Evolutionary conservation across 2,113 vertebrate genomes (phyloP).

Genomic region (Poeciliopsis retropinna): DNA sequence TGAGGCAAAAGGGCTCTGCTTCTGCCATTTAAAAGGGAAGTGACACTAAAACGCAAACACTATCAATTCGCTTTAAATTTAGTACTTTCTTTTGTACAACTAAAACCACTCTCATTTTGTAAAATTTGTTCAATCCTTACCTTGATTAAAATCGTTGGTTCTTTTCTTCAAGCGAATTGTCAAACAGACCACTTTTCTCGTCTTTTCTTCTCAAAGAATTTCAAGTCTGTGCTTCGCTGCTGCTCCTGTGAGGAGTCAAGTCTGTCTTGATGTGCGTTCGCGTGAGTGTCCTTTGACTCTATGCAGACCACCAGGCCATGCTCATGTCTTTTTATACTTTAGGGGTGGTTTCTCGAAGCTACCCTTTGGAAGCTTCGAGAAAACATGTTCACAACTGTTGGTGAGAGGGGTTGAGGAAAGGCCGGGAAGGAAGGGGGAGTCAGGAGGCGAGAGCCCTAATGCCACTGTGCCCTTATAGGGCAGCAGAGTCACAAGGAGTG

Average conservation of each 20-base stretch:
- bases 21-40: not conserved
- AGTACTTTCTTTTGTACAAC: not conserved
- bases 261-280: conserved; percentile 30
- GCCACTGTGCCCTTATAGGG: conserved; percentile 80
- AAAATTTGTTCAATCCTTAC: conserved; percentile 52
- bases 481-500: conserved; percentile 76
- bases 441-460: conserved; percentile 47
- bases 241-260: conserved; percentile 45
- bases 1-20: not conserved
- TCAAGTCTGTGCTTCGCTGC: conserved; percentile 28
- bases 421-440: conserved; percentile 13
- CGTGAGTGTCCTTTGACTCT: conserved; percentile 39
- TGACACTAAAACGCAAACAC: not conserved
- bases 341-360: conserved; percentile 73
- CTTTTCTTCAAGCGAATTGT: conserved; percentile 12
- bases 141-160: conserved; percentile 38
- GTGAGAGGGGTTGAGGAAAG: conserved; percentile 31
- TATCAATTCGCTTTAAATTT: not conserved
- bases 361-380: conserved; percentile 81
- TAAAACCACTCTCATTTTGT: not conserved
- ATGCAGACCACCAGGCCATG: conserved; percentile 35
- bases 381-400: conserved; percentile 55
- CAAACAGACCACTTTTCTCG: conserved; percentile 18
- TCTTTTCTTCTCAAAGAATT: conserved; percentile 40
- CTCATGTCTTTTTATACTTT: conserved; percentile 77